Evolutionary conservation across 2,888 invertebrate species (phyloP).

Genomic region (Clitarchus hookeri): DNA sequence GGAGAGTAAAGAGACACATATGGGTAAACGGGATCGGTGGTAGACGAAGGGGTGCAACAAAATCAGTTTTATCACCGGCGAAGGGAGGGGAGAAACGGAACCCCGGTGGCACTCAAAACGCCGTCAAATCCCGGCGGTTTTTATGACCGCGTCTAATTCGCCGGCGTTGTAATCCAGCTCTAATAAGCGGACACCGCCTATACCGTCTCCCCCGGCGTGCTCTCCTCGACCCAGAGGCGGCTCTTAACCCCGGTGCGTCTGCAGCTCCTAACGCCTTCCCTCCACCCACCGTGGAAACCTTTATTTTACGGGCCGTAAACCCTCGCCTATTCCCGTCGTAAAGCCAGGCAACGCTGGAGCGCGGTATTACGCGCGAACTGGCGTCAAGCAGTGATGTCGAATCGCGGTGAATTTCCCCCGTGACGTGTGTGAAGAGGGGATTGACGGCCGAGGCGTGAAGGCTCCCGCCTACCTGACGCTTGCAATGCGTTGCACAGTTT

Average conservation of each 20-base stretch:
- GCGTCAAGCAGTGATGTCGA: too few relatives aligned
- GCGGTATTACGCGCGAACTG: too few relatives aligned
- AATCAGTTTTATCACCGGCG: not conserved
- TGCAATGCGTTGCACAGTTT: too few relatives aligned
- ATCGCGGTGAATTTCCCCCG: too few relatives aligned
- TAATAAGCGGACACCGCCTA: not conserved
- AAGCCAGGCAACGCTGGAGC: not conserved
- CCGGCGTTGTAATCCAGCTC: not conserved
- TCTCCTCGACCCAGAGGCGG: not conserved
- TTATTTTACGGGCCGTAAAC: not conserved
- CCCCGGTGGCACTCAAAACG: not conserved
- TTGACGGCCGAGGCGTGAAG: too few relatives aligned
- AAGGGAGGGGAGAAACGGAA: not conserved
- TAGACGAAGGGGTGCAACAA: not conserved
- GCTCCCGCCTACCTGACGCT: too few relatives aligned
- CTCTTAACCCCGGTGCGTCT: not conserved
- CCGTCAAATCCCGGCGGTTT: not conserved
- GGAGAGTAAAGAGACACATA: too few relatives aligned
- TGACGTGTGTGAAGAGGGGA: too few relatives aligned
- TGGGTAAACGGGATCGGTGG: too few relatives aligned
- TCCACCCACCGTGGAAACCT: not conserved
- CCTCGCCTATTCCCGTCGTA: not conserved
- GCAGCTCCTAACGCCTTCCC: not conserved
- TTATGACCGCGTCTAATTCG: not conserved
- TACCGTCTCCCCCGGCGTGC: not conserved